Evolutionary conservation across 2,888 invertebrate species (phyloP).

Genomic region (Electrophaes corylata): DNA sequence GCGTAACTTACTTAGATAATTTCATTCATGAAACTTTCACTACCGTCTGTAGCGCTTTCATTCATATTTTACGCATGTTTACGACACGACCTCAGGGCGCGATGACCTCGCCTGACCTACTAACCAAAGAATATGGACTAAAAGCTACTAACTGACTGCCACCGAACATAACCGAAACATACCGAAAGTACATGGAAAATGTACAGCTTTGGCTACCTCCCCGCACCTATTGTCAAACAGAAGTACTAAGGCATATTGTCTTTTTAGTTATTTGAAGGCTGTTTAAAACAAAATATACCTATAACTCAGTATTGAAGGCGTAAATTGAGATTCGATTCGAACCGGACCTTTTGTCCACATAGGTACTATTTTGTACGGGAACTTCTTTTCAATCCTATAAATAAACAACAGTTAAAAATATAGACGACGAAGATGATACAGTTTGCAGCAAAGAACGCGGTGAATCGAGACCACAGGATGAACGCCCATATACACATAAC

Average conservation of each 20-base stretch:
- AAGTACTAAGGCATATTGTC: too few species aligned
- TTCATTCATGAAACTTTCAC: slow-evolving; percentile 24
- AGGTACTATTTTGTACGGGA: background rate
- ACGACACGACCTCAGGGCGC: slow-evolving; percentile 9
- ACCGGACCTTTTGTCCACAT: too few species aligned
- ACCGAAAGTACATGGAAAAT: too few species aligned
- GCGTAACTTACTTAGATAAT: slow-evolving; percentile 7
- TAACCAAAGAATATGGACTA: too few species aligned
- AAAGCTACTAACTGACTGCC: background rate
- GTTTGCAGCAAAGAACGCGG: background rate
- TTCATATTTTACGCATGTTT: slow-evolving; percentile 19
- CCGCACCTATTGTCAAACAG: too few species aligned
- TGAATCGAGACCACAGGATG: too few species aligned
- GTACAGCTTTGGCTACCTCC: too few species aligned
- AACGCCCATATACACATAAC: too few species aligned
- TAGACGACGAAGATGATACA: background rate
- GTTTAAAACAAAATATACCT: too few species aligned
- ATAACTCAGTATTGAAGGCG: too few species aligned
- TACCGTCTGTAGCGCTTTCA: slow-evolving; percentile 13
- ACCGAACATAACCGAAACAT: too few species aligned
- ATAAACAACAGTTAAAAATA: background rate
- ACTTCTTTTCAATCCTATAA: background rate
- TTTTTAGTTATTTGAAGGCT: too few species aligned
- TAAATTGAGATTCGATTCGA: background rate
- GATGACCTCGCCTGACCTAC: slow-evolving; percentile 13